Percentiles rank a stretch among this genome's conserved stretches.
Evolutionary conservation across 1,140 invertebrate species (phyloP).

Genomic region (Nautilus pompilius): DNA sequence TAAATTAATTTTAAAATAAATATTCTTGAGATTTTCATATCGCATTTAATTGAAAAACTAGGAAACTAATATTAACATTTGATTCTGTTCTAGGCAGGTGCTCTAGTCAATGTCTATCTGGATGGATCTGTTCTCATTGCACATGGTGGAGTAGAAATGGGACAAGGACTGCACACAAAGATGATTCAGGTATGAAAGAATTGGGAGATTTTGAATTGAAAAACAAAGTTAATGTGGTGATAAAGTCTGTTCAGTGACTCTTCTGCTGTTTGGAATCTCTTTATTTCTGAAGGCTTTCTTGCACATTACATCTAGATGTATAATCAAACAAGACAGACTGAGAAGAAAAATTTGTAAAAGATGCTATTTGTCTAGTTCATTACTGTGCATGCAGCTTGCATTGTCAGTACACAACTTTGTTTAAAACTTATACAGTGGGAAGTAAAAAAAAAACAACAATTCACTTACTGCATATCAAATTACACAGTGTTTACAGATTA

Average conservation of each 20-base stretch:
- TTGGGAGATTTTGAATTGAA: background rate
- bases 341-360: no score
- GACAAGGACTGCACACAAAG: conserved; percentile 93
- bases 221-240: background rate
- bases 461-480: no score
- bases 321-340: no score
- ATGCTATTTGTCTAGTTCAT: conserved; percentile 2
- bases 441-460: no score
- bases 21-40: background rate
- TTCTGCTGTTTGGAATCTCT: background rate
- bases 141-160: conserved; percentile 93
- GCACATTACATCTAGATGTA: background rate
- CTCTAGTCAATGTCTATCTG: conserved; percentile 81
- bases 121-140: conserved; percentile 89
- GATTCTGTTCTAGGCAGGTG: conserved; percentile 83
- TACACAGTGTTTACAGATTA: no score
- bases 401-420: no score
- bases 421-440: no score
- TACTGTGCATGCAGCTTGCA: no score
- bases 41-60: background rate
- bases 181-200: conserved; percentile 31
- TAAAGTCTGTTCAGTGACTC: background rate
- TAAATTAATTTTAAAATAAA: background rate
- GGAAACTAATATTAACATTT: conserved; percentile 60
- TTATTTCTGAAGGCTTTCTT: background rate